Percentiles rank a stretch among this genome's conserved stretches.
Conservation (phyloP, 2,797 vertebrate genomes). For the Hypotaenidia okinawae region DNA sequence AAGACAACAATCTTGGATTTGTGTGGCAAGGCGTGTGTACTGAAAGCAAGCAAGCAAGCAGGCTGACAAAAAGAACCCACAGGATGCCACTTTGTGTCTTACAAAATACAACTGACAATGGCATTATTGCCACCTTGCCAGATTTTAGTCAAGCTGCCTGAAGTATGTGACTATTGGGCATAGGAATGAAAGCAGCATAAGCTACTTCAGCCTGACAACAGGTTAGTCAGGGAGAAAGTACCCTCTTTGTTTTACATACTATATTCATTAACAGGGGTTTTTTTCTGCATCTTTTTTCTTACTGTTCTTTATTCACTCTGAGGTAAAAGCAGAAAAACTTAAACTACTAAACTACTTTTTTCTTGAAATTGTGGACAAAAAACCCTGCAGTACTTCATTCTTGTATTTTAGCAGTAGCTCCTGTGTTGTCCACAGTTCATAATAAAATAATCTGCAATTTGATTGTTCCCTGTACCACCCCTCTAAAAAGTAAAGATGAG, state of each 20-base stretch:
- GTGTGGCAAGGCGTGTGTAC: rapidly evolving
- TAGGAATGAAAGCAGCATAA: neutral
- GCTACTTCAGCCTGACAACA: neutral
- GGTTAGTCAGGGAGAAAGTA: neutral
- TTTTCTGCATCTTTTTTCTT: neutral
- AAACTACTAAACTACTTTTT: neutral
- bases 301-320: neutral
- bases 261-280: neutral
- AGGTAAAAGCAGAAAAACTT: neutral
- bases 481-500: too few relatives aligned
- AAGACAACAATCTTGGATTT: neutral
- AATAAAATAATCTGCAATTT: neutral
- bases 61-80: neutral
- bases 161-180: neutral
- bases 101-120: neutral
- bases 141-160: neutral
- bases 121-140: neutral
- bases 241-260: neutral
- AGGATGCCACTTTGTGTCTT: neutral
- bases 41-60: neutral
- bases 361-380: neutral
- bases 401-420: neutral
- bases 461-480: neutral
- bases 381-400: neutral
- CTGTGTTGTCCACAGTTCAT: neutral